Conservation (phyloP, 2,113 vertebrate genomes). For the Eublepharis macularius region DNA sequence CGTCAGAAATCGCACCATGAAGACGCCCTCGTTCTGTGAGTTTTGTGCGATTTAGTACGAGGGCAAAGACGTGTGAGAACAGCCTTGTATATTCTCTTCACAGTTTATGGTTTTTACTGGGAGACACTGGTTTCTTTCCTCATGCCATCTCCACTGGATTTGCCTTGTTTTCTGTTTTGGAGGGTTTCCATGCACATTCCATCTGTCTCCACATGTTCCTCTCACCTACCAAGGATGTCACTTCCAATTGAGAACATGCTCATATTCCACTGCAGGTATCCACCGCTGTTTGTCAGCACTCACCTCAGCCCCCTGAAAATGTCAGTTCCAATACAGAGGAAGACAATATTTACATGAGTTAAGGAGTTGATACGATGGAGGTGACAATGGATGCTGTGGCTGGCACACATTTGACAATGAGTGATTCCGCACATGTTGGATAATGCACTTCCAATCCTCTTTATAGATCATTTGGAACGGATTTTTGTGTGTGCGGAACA, state of each 20-base stretch:
- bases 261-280: not conserved
- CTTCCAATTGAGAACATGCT: not conserved
- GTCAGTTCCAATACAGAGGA: conserved; percentile 1
- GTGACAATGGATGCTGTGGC: not conserved
- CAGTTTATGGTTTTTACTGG: not conserved
- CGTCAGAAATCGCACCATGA: too few species aligned
- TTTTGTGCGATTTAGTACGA: too few species aligned
- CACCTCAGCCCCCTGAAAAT: conserved; percentile 10
- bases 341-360: not conserved
- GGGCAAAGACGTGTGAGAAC: too few species aligned
- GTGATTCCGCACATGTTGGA: too few species aligned
- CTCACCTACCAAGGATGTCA: conserved; percentile 9
- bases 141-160: not conserved
- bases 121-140: not conserved
- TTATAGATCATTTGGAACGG: too few species aligned
- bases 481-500: too few species aligned
- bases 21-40: too few species aligned
- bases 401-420: not conserved
- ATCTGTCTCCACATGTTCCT: not conserved
- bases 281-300: conserved; percentile 10
- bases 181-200: not conserved
- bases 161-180: not conserved
- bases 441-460: too few species aligned
- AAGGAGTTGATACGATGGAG: not conserved
- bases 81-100: not conserved